Evolutionary conservation across 2,113 vertebrate species (phyloP), one percentile per base, ranked within the genome.

Genomic region (Xiphophorus couchianus): DNA sequence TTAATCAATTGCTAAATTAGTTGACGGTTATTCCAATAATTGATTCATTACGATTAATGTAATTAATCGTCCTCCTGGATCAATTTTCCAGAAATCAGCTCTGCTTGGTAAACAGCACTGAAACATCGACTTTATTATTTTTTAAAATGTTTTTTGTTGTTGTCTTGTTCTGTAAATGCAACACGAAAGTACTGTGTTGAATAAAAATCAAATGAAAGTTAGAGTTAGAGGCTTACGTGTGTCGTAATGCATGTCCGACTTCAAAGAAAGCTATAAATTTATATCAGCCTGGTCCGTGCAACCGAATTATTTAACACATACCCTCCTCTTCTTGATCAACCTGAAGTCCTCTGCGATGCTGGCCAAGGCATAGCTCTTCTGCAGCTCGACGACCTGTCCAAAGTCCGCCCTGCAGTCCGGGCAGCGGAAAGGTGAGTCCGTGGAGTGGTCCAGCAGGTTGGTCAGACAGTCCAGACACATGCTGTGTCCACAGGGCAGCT

Each of bases 401-500:
- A 89, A 86, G 3, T 35, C 0, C 0, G 67, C 29, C 74, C 88
- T 87, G 58, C 93, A 94, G 74, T 89, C 84, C 0, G 93, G 91
- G 25, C 92, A 94, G 4, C 81, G 77, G 72, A 90, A 85, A 3
- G 82, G 80, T 0, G 29, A 0, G 4, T 73, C 75, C 15, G 76
- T 39, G 44, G 71, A 17, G 48, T 89, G 82, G 15, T 69, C 75
- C 17, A 78, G 27, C 89, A 93, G 39, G 7, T 48, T 67, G 6
- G 91, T 81, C 66, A 94, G 65, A 68, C 92, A 94, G 6, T 0
- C 10, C 58, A 65, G 35, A 62, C 93, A 94, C 71, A 93, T 14
- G 80, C 84, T 90, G 90, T 94, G 93, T 15, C 93, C 92, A 58
- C 93, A 93, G 63, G 87, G 84, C 44, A 94, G 85, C 81, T 90